Evolutionary conservation across 2,888 invertebrate species (phyloP).

Genomic region (Romanomermis culicivorax): DNA sequence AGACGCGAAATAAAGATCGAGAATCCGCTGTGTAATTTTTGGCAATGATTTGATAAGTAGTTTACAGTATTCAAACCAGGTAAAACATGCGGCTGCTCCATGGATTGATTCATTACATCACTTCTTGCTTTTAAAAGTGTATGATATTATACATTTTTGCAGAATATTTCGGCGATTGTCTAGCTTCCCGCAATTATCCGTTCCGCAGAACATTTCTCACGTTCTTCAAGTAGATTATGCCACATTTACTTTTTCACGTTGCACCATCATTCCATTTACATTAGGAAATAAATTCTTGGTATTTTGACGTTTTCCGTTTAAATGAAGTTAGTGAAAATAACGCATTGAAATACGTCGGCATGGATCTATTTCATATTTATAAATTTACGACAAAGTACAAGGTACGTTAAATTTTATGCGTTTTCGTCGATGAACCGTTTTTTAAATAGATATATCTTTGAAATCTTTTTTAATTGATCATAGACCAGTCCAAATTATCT

Average conservation of each 20-base stretch:
- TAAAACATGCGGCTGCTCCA: no score
- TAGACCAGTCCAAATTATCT: no score
- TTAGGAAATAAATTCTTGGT: slow-evolving; percentile 82
- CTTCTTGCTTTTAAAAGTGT: no score
- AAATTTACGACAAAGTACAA: slow-evolving; percentile 86
- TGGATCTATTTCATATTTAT: slow-evolving; percentile 78
- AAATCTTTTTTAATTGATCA: no score
- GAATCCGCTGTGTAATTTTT: no score
- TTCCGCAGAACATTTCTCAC: neutral
- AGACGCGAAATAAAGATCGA: no score
- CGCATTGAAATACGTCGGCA: slow-evolving; percentile 73
- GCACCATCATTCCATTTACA: no score
- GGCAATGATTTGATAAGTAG: no score
- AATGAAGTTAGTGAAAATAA: slow-evolving; percentile 63
- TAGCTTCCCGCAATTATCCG: neutral
- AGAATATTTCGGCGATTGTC: neutral
- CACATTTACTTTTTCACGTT: neutral
- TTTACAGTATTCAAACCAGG: no score
- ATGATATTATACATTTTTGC: neutral
- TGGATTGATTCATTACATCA: no score
- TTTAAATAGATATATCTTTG: no score
- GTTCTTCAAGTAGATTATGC: neutral
- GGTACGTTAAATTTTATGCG: slow-evolving; percentile 33
- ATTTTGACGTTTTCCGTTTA: slow-evolving; percentile 73
- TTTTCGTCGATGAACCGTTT: no score